These are phyloP conservation scores for Trachymyrmex cornetzi DNA, from an alignment of 1,140 invertebrate species.

Conservation along the genomic window DNA sequence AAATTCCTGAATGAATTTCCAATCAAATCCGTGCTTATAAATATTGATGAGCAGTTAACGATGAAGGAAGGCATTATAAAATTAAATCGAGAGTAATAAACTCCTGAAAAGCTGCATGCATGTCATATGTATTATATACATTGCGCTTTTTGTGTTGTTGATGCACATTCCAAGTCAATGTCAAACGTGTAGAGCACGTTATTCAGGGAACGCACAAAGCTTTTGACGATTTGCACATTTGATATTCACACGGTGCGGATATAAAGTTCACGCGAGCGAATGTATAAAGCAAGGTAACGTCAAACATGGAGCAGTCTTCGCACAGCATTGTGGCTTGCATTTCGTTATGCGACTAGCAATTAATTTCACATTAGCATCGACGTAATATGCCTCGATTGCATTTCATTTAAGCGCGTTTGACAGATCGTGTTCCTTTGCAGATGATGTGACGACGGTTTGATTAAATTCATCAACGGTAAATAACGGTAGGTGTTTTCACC, in stretches of 20 bases:
- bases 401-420: slow-evolving; percentile 16
- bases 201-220: slow-evolving; percentile 4
- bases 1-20: slow-evolving; percentile 4
- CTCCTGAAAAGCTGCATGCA: background rate
- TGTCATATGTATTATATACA: background rate
- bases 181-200: background rate
- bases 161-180: slow-evolving; percentile 31
- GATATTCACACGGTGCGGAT: slow-evolving; percentile 18
- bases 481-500: background rate
- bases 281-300: background rate
- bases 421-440: background rate
- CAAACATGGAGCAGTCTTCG: background rate
- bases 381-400: slow-evolving; percentile 16
- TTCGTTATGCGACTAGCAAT: slow-evolving; percentile 2
- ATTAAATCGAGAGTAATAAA: slow-evolving; percentile 3
- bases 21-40: background rate
- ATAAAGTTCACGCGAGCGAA: slow-evolving; percentile 20
- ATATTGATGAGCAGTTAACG: background rate
- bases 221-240: slow-evolving; percentile 40
- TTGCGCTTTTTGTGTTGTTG: background rate
- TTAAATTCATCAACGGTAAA: slow-evolving; percentile 33
- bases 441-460: background rate
- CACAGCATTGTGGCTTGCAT: background rate
- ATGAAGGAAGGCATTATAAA: background rate
- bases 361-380: slow-evolving; percentile 9